Evolutionary conservation across 23 tunicate species (phyloP).

Genomic region (Styela plicata): DNA sequence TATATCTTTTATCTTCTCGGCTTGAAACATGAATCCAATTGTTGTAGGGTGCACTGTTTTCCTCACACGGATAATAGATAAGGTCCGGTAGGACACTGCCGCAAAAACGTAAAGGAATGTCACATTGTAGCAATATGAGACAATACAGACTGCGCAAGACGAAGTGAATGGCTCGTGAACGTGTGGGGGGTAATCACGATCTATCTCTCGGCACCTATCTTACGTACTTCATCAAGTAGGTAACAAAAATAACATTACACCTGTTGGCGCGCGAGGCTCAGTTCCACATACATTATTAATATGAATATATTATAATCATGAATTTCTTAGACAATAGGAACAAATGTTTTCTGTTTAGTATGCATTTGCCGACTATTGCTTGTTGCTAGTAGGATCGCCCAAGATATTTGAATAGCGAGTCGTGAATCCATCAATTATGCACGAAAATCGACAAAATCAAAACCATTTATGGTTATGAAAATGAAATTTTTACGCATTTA

Average conservation of each 20-base stretch:
- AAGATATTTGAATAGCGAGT: too few species aligned
- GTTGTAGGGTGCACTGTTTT: neutral
- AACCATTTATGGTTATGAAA: too few species aligned
- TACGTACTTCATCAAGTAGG: neutral
- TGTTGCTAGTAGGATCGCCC: too few species aligned
- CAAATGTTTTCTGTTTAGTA: too few species aligned
- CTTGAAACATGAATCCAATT: neutral
- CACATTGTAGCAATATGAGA: constrained; percentile 14
- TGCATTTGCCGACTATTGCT: too few species aligned
- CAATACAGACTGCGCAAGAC: neutral
- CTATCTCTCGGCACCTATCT: neutral
- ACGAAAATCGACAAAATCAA: too few species aligned
- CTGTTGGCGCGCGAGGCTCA: neutral
- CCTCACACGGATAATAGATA: neutral
- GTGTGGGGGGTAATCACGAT: constrained; percentile 7
- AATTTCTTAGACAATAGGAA: too few species aligned
- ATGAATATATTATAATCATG: too few species aligned
- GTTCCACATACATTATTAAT: neutral
- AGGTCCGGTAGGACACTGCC: neutral
- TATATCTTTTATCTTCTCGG: neutral
- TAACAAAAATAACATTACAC: constrained; percentile 8
- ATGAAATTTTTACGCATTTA: too few species aligned
- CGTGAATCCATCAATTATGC: too few species aligned
- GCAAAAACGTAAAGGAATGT: neutral
- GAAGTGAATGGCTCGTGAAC: neutral